phyloP scores from a whole-genome alignment of 2,888 invertebrate genomes.

The Nycteola revayana region DNA sequence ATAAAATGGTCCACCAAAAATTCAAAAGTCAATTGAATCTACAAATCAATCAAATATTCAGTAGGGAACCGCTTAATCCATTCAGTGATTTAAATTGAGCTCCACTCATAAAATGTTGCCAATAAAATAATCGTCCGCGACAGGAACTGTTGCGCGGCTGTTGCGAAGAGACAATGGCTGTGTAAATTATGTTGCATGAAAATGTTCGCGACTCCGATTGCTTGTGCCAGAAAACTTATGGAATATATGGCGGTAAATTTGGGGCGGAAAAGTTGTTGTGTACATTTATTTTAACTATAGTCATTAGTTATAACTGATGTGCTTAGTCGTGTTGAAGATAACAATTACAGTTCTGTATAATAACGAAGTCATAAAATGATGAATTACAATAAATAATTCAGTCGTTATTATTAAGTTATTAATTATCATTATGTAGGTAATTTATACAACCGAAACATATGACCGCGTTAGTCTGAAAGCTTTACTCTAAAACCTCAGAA shows the following conservation, averaged over 20 bases:
- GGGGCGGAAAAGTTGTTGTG: background rate
- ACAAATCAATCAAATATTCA: slow-evolving; percentile 13
- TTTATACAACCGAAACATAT: no score
- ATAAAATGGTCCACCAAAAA: background rate
- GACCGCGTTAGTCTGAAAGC: no score
- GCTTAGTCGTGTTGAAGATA: no score
- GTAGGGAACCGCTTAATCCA: slow-evolving; percentile 16
- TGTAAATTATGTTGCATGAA: slow-evolving; percentile 54
- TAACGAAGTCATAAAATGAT: no score
- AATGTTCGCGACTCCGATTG: slow-evolving; percentile 47
- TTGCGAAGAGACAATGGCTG: slow-evolving; percentile 39
- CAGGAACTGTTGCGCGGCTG: slow-evolving; percentile 49
- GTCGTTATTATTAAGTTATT: no score
- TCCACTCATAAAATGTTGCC: slow-evolving; percentile 23
- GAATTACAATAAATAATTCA: no score
- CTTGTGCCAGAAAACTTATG: slow-evolving; percentile 49
- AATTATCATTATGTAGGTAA: no score
- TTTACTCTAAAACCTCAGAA: no score
- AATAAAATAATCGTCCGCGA: slow-evolving; percentile 23
- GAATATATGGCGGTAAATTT: slow-evolving; percentile 4
- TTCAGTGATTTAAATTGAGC: slow-evolving; percentile 17
- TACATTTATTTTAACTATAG: no score
- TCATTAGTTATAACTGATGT: no score
- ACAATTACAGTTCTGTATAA: no score
- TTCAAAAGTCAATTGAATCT: background rate